A percentile compares a stretch with the other conserved stretches of the same genome.
Evolutionary conservation across 2,888 invertebrate genomes (phyloP).

Genomic region (Hecatera dysodea): DNA sequence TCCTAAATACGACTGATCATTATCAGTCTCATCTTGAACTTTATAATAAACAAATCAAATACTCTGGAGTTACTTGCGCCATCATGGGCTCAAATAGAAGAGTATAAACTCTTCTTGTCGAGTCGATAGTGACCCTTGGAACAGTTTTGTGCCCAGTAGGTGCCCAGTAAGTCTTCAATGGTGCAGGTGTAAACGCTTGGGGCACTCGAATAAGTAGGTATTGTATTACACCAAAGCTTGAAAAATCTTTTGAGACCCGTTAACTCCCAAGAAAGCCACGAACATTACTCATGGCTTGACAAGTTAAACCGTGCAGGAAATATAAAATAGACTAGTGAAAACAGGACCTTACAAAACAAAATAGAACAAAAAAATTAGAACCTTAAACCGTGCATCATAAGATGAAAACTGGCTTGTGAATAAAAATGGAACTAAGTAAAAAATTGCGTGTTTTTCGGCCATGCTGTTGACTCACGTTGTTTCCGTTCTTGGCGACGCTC

Average conservation of each 20-base stretch:
- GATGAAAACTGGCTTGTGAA: slow-evolving; percentile 33
- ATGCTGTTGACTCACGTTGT: slow-evolving; percentile 90
- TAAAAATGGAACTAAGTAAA: slow-evolving; percentile 35
- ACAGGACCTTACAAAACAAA: not conserved
- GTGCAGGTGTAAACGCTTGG: not conserved
- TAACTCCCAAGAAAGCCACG: not conserved
- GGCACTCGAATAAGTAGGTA: not conserved
- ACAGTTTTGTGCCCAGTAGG: not conserved
- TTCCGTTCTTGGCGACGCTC: slow-evolving; percentile 93
- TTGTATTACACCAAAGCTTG: not conserved
- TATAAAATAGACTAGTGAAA: not conserved
- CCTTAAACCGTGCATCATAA: slow-evolving; percentile 34
- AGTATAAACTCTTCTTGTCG: no score
- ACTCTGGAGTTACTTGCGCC: no score
- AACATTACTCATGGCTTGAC: not conserved
- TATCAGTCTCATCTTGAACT: no score
- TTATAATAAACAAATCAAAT: no score
- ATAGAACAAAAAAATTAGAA: slow-evolving; percentile 23
- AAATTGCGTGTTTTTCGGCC: slow-evolving; percentile 72
- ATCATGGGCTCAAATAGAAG: no score
- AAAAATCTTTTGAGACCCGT: not conserved
- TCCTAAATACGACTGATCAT: no score
- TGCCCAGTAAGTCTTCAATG: not conserved
- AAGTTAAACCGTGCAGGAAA: not conserved
- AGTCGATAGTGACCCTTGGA: not conserved